Percentiles rank a stretch among this genome's conserved stretches.
phyloP scores from a whole-genome alignment of 2,797 vertebrate genomes.

The Cossypha caffra region DNA sequence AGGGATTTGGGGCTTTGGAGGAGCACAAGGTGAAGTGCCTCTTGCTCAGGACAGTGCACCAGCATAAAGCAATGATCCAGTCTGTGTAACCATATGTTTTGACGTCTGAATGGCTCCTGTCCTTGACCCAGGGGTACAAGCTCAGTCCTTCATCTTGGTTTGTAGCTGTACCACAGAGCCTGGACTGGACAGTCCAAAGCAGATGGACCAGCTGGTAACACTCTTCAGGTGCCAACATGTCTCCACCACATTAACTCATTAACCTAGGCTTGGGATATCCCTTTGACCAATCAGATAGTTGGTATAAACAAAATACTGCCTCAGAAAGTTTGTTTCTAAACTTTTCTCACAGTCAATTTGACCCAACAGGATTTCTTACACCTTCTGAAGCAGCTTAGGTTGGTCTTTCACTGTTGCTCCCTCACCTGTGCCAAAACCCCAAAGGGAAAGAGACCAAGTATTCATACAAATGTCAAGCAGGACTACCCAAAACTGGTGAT shows the following conservation, averaged over 20 bases:
- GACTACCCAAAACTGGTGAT: background rate
- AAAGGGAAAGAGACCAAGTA: background rate
- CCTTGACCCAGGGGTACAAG: rapidly evolving
- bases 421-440: background rate
- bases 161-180: background rate
- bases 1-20: background rate
- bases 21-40: background rate
- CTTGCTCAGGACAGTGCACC: background rate
- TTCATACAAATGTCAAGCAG: background rate
- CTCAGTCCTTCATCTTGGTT: background rate
- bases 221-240: background rate
- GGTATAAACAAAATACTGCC: background rate
- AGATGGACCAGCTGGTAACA: background rate
- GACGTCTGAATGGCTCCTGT: background rate
- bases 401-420: background rate
- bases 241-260: background rate
- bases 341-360: background rate
- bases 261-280: background rate
- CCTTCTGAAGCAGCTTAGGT: background rate
- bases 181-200: background rate
- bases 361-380: background rate
- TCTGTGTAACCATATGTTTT: background rate
- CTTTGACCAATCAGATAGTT: background rate
- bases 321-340: background rate
- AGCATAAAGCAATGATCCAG: background rate